Percentiles rank a stretch among this genome's conserved stretches.
Conservation (phyloP, 2,888 invertebrate species). For the Noctua pronuba region DNA sequence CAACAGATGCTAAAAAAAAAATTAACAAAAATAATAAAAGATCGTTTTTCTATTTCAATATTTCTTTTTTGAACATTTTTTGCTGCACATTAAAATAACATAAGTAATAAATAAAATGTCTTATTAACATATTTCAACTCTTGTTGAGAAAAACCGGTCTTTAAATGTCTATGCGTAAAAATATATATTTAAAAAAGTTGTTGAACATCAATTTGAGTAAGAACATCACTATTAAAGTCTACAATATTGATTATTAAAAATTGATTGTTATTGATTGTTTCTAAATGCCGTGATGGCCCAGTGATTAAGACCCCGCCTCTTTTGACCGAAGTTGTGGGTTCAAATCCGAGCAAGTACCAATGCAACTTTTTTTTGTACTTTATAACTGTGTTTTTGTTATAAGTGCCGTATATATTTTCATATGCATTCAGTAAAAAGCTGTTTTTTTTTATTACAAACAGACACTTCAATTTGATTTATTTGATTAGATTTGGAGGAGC, state of each 20-base stretch:
- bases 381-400: no score
- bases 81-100: slow-evolving; percentile 56
- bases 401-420: no score
- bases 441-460: no score
- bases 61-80: slow-evolving; percentile 43
- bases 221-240: slow-evolving; percentile 31
- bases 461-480: no score
- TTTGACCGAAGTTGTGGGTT: neutral
- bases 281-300: neutral
- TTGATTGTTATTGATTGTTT: neutral
- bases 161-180: slow-evolving; percentile 19
- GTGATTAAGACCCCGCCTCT: neutral
- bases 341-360: no score
- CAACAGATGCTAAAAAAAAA: slow-evolving; percentile 36
- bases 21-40: slow-evolving; percentile 9
- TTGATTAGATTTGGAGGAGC: no score
- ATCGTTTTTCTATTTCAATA: slow-evolving; percentile 28
- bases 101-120: slow-evolving; percentile 57
- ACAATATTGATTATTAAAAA: slow-evolving; percentile 27
- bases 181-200: slow-evolving; percentile 41
- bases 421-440: no score
- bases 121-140: slow-evolving; percentile 53
- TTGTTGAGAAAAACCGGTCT: slow-evolving; percentile 39
- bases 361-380: no score
- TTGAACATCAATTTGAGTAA: slow-evolving; percentile 47